Base-by-base conservation (phyloP, 1,140 invertebrate genomes). In the Spodoptera litura region DNA sequence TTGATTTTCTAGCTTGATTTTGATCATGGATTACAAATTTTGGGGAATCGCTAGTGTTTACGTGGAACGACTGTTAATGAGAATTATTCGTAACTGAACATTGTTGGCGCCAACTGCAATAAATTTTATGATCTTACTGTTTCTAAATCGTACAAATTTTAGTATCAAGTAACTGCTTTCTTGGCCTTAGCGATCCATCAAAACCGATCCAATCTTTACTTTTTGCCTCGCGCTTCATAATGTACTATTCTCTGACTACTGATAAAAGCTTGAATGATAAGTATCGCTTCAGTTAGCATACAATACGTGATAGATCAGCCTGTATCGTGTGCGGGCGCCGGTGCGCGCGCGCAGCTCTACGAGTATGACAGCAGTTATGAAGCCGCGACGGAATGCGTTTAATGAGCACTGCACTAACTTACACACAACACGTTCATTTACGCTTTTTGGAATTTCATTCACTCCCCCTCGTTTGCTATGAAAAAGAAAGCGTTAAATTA, bases 391-490 rank as follows among this genome's bases (percentile, higher is more conserved):
- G 90, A 87, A 93, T 90, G 86, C 83, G 85, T 88, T 88, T 91
- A 91, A 93, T 88, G 88, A 93, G 90, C 72, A 62, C 81, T 61
- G 79, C 86, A 80, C 87, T 91, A 89, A 91, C 85, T 92, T 91
- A 92, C 91, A 88, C 87, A 85, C 83, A 88, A 91, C 87, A 88
- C 88, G 83, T 90, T 88, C 81, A 86, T 88, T 91, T 89, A 90
- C 83, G 81, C 89, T 89, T 89, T 92, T 90, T 89, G 88, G 89
- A 88, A 89, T 91, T 89, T 89, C 90, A 91, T 92, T 91, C 89
- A 90, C 75, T 89, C 87, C 83, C 88, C 84, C 85, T 89, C 79
- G 81, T 85, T 88, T 85, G 83, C 76, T 85, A 85, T 83, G 78
- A 88, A 87, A 89, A 92, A 88, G 87, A 87, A 87, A 90, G 86